Conservation (phyloP, 2,888 invertebrate genomes). For the Bruchidius siliquastri region DNA sequence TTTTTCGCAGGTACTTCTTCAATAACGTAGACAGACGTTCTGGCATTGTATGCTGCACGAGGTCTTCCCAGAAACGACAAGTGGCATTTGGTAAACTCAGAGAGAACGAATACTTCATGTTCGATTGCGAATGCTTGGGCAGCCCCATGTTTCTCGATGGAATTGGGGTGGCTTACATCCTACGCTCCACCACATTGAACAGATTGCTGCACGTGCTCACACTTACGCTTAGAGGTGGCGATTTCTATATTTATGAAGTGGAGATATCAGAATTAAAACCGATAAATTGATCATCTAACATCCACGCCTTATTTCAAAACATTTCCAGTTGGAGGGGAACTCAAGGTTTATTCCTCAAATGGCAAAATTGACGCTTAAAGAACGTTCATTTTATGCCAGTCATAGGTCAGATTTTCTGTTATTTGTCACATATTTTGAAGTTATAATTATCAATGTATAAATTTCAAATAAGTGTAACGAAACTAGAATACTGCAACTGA, state of each 20-base stretch:
- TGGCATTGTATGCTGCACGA: slow-evolving; percentile 55
- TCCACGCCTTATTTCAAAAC: too few species aligned
- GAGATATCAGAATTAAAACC: slow-evolving; percentile 33
- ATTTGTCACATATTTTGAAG: too few species aligned
- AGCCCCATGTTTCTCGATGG: slow-evolving; percentile 57
- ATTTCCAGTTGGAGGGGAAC: too few species aligned
- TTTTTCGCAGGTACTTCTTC: slow-evolving; percentile 53
- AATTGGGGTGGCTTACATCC: slow-evolving; percentile 52
- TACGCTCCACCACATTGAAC: slow-evolving; percentile 45
- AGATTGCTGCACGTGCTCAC: slow-evolving; percentile 60
- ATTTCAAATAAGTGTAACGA: too few species aligned
- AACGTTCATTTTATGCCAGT: too few species aligned
- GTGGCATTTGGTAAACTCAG: slow-evolving; percentile 41
- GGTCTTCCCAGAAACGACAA: slow-evolving; percentile 46
- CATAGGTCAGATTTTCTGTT: too few species aligned
- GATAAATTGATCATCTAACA: slow-evolving; percentile 14
- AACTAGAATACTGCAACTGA: too few species aligned
- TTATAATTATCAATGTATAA: too few species aligned
- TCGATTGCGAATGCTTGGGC: slow-evolving; percentile 60
- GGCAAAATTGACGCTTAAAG: too few species aligned
- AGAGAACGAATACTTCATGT: slow-evolving; percentile 60
- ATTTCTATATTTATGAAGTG: slow-evolving; percentile 45
- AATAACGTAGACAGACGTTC: slow-evolving; percentile 46
- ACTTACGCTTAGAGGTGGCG: slow-evolving; percentile 51
- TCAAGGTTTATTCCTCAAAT: too few species aligned